Conservation (phyloP, 2,113 vertebrate species). For the Excalfactoria chinensis region DNA sequence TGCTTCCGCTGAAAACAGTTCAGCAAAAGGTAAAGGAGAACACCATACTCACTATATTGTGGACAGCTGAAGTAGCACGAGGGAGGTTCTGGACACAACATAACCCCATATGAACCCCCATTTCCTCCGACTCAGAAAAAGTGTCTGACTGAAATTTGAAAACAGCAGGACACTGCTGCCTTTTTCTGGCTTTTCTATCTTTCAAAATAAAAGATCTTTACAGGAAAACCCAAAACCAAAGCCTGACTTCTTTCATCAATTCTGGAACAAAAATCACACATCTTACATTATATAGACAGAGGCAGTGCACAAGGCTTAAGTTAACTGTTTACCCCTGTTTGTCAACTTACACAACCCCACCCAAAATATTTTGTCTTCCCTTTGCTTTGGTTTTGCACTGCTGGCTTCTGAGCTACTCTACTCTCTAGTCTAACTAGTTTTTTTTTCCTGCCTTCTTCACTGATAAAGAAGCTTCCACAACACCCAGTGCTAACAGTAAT, state of each 20-base stretch:
- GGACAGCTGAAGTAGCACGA: not conserved
- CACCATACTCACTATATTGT: not conserved
- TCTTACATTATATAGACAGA: not conserved
- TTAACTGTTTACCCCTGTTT: not conserved
- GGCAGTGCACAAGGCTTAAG: not conserved
- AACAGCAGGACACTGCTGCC: not conserved
- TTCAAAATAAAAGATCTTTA: not conserved
- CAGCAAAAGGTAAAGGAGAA: not conserved
- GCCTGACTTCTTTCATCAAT: not conserved
- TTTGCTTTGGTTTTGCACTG: not conserved
- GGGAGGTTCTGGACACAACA: not conserved
- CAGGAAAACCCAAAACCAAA: not conserved
- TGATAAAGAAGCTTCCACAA: not conserved
- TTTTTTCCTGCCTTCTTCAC: not conserved
- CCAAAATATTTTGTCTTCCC: fast-evolving
- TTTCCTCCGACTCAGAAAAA: not conserved
- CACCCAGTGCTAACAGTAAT: not conserved
- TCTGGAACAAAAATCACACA: not conserved
- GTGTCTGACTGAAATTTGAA: not conserved
- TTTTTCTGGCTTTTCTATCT: not conserved
- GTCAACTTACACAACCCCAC: not conserved
- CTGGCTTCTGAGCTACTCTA: not conserved
- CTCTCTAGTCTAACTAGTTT: not conserved
- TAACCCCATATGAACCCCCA: not conserved
- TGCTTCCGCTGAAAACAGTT: not conserved